Conservation (phyloP, 2,113 vertebrate genomes). For the Anoura caudifer region DNA sequence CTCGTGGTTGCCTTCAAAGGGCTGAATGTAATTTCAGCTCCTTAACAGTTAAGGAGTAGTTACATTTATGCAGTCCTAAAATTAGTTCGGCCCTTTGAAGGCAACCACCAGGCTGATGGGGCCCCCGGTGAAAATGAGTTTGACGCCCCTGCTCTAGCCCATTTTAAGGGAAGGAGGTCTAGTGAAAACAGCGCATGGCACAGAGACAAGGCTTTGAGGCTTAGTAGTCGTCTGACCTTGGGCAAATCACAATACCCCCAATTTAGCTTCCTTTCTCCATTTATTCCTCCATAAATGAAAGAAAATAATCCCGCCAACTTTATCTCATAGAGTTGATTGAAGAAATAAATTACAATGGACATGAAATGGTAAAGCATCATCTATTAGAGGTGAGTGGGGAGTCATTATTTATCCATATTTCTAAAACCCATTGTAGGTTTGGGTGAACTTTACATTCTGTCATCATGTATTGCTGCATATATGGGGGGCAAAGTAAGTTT, state of each 20-base stretch:
- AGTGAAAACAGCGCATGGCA: background rate
- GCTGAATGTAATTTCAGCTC: too few relatives aligned
- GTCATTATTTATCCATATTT: background rate
- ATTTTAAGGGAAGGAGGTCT: background rate
- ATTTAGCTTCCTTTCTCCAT: background rate
- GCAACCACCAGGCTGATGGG: too few relatives aligned
- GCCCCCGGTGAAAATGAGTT: too few relatives aligned
- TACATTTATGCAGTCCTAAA: too few relatives aligned
- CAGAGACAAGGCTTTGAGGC: background rate
- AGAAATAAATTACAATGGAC: slow-evolving; percentile 12
- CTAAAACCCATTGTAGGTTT: background rate
- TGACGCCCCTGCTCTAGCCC: too few relatives aligned
- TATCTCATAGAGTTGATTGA: background rate
- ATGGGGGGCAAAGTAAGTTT: background rate
- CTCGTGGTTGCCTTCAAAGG: too few relatives aligned
- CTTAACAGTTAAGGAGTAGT: too few relatives aligned
- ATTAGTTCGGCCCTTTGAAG: too few relatives aligned
- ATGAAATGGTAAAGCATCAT: background rate
- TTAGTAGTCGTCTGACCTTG: background rate
- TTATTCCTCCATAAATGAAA: background rate
- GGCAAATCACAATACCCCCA: background rate
- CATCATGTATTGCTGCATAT: background rate
- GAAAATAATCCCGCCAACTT: background rate
- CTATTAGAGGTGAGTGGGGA: background rate
- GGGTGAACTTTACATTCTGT: background rate